These are phyloP conservation scores for Sclerurus mexicanus DNA, from an alignment of 2,113 vertebrate genomes.

Conservation along the genomic window DNA sequence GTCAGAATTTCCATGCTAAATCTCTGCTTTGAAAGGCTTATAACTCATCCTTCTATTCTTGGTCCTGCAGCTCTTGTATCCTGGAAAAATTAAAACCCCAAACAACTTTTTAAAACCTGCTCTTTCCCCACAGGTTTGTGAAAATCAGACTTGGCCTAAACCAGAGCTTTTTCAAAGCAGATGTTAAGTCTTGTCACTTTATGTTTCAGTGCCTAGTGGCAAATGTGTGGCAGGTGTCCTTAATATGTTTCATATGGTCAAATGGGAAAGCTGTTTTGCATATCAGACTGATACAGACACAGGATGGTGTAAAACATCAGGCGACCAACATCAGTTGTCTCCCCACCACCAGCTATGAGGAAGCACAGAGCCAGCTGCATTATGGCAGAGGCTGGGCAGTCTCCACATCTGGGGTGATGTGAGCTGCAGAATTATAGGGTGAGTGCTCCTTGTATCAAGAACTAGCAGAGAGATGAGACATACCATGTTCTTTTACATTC, in stretches of 20 bases:
- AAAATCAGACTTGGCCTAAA: not conserved
- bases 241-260: not conserved
- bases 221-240: not conserved
- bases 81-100: not conserved
- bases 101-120: not conserved
- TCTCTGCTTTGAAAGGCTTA: conserved; percentile 52
- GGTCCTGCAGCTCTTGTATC: not conserved
- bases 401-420: not conserved
- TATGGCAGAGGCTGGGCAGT: not conserved
- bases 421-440: not conserved
- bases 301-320: not conserved
- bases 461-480: not conserved
- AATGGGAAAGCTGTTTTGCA: not conserved
- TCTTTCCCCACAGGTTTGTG: not conserved
- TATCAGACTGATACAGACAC: not conserved
- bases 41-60: conserved; percentile 49
- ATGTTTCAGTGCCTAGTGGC: not conserved
- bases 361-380: not conserved
- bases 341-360: not conserved
- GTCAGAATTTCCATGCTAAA: conserved; percentile 59
- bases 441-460: not conserved
- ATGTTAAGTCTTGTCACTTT: not conserved
- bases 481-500: rapidly evolving
- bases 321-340: not conserved
- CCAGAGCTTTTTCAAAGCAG: not conserved